Evolutionary conservation across 1,140 invertebrate species (phyloP).

Genomic region (Drosophila gunungcola): DNA sequence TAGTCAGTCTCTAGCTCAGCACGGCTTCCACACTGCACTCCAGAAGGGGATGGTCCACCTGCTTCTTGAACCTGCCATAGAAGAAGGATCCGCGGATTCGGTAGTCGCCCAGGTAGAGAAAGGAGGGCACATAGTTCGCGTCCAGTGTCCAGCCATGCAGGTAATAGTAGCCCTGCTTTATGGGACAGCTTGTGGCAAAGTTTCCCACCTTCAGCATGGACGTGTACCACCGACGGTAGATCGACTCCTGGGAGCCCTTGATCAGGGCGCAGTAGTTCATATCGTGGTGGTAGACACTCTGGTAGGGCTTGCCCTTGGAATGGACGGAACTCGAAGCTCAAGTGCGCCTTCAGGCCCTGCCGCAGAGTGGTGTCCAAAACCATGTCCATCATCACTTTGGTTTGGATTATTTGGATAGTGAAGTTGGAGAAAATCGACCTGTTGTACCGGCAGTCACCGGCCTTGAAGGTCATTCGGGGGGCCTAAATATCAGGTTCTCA

Average conservation of each 20-base stretch:
- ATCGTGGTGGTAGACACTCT: conserved; percentile 66
- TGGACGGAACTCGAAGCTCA: conserved; percentile 67
- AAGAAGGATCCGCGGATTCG: conserved; percentile 48
- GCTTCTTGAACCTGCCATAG: conserved; percentile 53
- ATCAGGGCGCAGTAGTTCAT: conserved; percentile 68
- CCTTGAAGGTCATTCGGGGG: conserved; percentile 53
- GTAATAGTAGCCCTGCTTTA: conserved; percentile 61
- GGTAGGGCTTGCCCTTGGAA: conserved; percentile 58
- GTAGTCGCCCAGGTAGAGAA: conserved; percentile 74
- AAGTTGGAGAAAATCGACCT: conserved; percentile 61
- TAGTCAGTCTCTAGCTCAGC: conserved; percentile 19
- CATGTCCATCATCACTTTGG: conserved; percentile 54
- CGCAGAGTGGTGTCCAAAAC: conserved; percentile 27
- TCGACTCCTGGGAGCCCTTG: conserved; percentile 43
- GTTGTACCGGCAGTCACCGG: conserved; percentile 49
- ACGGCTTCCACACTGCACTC: conserved; percentile 57
- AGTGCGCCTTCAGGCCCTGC: conserved; percentile 49
- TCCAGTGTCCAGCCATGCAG: conserved; percentile 58
- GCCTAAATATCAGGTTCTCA: conserved; percentile 19
- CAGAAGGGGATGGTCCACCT: conserved; percentile 24
- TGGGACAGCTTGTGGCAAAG: conserved; percentile 67
- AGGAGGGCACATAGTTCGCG: conserved; percentile 53
- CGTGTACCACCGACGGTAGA: conserved; percentile 66
- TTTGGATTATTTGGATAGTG: conserved; percentile 41
- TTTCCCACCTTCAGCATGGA: conserved; percentile 61